Evolutionary conservation across 2,888 invertebrate species (phyloP).

Genomic region (Smittia aterrima): DNA sequence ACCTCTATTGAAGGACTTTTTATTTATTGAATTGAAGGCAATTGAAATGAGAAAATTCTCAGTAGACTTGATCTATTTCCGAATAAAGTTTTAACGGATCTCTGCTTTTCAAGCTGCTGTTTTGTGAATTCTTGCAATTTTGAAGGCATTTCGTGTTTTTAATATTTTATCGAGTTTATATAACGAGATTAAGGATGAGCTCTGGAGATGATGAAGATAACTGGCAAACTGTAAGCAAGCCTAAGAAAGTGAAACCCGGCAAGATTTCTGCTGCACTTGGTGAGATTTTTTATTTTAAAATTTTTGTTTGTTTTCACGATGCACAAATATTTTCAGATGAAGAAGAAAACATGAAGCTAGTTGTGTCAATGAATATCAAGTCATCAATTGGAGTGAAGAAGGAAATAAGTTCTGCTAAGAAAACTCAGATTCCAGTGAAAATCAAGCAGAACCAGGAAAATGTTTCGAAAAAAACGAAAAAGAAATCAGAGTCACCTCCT

Average conservation of each 20-base stretch:
- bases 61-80: too few relatives aligned
- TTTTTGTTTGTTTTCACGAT: not conserved
- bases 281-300: not conserved
- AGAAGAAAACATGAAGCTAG: not conserved
- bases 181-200: not conserved
- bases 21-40: too few relatives aligned
- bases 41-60: too few relatives aligned
- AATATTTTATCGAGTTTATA: not conserved
- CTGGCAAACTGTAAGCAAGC: not conserved
- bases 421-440: constrained; percentile 22
- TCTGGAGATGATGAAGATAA: not conserved
- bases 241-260: not conserved
- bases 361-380: not conserved
- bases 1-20: too few relatives aligned
- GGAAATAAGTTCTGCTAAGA: not conserved
- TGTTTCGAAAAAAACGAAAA: not conserved
- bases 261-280: not conserved
- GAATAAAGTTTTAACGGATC: not conserved
- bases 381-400: not conserved
- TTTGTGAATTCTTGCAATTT: not conserved
- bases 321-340: not conserved
- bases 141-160: not conserved
- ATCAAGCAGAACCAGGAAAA: not conserved
- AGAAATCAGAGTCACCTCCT: not conserved
- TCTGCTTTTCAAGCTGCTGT: not conserved